Percentiles rank a stretch among this genome's conserved stretches.
phyloP scores from a whole-genome alignment of 2,113 vertebrate species.

The Vimba vimba region DNA sequence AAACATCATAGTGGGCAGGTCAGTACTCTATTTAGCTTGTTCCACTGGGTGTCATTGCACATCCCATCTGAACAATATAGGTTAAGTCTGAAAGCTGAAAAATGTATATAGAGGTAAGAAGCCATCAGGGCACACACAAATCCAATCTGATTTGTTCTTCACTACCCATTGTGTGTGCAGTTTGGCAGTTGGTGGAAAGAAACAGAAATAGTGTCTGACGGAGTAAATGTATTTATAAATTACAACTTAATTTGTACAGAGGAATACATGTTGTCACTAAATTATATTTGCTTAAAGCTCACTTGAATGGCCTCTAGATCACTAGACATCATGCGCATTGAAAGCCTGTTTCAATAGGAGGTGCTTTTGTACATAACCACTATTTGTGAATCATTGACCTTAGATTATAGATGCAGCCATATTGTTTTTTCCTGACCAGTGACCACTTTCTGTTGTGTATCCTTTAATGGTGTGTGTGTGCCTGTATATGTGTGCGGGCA shows the following conservation, averaged over 20 bases:
- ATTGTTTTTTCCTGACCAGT: conserved; percentile 1
- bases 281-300: not conserved
- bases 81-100: not conserved
- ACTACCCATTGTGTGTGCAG: not conserved
- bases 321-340: not conserved
- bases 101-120: not conserved
- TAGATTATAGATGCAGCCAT: not conserved
- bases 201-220: not conserved
- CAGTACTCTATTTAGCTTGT: not conserved
- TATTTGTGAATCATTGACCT: not conserved
- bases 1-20: not conserved
- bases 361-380: not conserved
- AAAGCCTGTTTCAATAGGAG: not conserved
- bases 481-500: not conserved
- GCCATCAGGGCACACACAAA: too few relatives aligned
- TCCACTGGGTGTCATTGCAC: not conserved
- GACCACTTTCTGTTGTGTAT: not conserved
- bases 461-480: conserved; percentile 27
- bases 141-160: not conserved
- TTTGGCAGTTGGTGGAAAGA: not conserved
- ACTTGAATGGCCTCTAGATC: not conserved
- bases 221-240: not conserved
- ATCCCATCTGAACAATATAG: not conserved
- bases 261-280: too few relatives aligned
- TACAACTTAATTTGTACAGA: too few relatives aligned